Conservation (phyloP, 1,140 invertebrate genomes). For the Trichonephila clavipes region DNA sequence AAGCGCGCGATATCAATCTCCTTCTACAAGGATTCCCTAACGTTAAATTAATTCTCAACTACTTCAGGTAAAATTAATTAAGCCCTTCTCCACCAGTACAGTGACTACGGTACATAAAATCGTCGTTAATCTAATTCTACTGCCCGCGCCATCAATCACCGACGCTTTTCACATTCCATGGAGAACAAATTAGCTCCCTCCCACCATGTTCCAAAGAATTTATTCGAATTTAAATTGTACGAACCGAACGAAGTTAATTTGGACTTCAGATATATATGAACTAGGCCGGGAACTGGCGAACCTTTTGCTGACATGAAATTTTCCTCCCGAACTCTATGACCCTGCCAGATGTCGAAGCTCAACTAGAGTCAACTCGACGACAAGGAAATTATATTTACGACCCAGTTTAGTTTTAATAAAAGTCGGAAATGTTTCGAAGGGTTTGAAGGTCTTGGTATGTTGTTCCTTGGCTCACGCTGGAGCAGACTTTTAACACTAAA, state of each 20-base stretch:
- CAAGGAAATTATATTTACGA: constrained; percentile 15
- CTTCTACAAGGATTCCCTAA: background rate
- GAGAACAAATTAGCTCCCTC: constrained; percentile 12
- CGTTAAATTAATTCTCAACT: background rate
- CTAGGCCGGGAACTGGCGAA: background rate
- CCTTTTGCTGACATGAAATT: background rate
- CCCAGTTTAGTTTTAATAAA: constrained; percentile 7
- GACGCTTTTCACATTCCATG: background rate
- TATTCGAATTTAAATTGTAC: constrained; percentile 11
- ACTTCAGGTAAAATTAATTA: constrained; percentile 22
- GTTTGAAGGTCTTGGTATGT: background rate
- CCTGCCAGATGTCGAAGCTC: background rate
- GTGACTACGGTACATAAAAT: constrained; percentile 7
- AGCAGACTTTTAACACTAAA: background rate
- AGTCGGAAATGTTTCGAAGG: background rate
- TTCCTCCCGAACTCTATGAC: background rate
- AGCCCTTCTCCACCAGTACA: background rate
- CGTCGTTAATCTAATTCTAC: constrained; percentile 36
- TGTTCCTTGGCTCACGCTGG: background rate
- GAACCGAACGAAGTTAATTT: constrained; percentile 21
- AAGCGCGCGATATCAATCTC: background rate
- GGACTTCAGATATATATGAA: background rate
- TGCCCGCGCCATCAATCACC: background rate
- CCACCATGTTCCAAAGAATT: background rate
- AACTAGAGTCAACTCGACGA: background rate